Evolutionary conservation across 1,140 invertebrate genomes (phyloP).

Genomic region (Brachionus koreanus): DNA sequence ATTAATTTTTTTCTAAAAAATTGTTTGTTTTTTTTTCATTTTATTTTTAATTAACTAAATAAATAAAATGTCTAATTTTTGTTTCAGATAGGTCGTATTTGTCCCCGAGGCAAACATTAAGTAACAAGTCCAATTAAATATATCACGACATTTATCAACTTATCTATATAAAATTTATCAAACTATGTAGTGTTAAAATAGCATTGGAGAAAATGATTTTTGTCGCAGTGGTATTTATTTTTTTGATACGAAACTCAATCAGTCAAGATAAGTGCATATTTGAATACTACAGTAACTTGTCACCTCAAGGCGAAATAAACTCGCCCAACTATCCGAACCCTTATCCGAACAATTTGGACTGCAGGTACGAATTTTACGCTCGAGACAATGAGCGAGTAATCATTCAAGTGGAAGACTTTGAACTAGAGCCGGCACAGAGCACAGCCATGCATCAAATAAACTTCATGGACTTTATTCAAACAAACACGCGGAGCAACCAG

Average conservation of each 20-base stretch:
- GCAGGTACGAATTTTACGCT: constrained; percentile 34
- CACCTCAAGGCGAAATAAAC: constrained; percentile 27
- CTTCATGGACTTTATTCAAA: constrained; percentile 33
- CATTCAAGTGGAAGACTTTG: constrained; percentile 37
- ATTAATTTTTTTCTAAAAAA: too few relatives aligned
- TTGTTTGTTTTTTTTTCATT: too few relatives aligned
- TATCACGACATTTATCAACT: neutral
- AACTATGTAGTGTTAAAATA: neutral
- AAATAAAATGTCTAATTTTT: neutral
- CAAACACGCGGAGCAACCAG: neutral
- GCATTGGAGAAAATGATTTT: neutral
- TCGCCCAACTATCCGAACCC: constrained; percentile 41
- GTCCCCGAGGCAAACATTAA: neutral
- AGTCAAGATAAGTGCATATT: constrained; percentile 12
- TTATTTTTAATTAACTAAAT: too few relatives aligned
- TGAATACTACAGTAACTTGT: neutral
- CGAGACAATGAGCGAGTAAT: constrained; percentile 35
- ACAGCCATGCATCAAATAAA: neutral
- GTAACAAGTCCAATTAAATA: neutral
- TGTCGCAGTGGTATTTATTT: neutral
- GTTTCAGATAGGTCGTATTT: neutral
- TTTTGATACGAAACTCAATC: neutral
- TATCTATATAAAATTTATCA: neutral
- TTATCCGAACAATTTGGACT: constrained; percentile 39
- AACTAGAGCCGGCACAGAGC: constrained; percentile 13